Conservation (phyloP, 2,888 invertebrate species). For the Pocota personata region DNA sequence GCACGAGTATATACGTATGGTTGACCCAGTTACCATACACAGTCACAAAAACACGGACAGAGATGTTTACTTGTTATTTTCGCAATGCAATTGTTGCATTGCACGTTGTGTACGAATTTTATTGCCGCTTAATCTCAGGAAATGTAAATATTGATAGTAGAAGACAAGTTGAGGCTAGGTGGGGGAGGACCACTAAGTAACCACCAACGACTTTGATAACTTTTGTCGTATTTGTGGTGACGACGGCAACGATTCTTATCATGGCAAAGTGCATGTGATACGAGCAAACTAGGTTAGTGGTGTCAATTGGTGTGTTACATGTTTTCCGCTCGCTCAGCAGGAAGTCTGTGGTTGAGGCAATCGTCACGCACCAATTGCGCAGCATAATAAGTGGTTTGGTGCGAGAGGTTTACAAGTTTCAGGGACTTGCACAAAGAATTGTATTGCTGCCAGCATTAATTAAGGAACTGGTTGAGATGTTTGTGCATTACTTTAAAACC, state of each 20-base stretch:
- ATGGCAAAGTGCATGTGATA: slow-evolving; percentile 45
- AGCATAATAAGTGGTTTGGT: slow-evolving; percentile 16
- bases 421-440: background rate
- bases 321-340: slow-evolving; percentile 46
- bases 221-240: slow-evolving; percentile 6
- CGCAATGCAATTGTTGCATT: slow-evolving; percentile 61
- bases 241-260: slow-evolving; percentile 35
- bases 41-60: background rate
- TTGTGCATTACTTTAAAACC: too few species aligned
- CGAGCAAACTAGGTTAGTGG: slow-evolving; percentile 62
- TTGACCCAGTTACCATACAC: slow-evolving; percentile 61
- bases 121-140: slow-evolving; percentile 39
- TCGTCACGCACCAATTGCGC: slow-evolving; percentile 64
- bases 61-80: slow-evolving; percentile 47
- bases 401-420: background rate
- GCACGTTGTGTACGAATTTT: slow-evolving; percentile 32
- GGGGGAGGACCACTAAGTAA: background rate
- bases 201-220: background rate
- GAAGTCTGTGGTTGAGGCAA: slow-evolving; percentile 60
- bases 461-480: background rate
- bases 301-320: slow-evolving; percentile 44
- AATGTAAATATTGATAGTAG: slow-evolving; percentile 54
- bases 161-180: slow-evolving; percentile 41
- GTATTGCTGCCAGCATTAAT: too few species aligned
- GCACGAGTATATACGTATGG: too few species aligned